Evolutionary conservation across 2,797 vertebrate species (phyloP), one percentile per base, ranked within the genome.

Genomic region (Prunella strophiata): DNA sequence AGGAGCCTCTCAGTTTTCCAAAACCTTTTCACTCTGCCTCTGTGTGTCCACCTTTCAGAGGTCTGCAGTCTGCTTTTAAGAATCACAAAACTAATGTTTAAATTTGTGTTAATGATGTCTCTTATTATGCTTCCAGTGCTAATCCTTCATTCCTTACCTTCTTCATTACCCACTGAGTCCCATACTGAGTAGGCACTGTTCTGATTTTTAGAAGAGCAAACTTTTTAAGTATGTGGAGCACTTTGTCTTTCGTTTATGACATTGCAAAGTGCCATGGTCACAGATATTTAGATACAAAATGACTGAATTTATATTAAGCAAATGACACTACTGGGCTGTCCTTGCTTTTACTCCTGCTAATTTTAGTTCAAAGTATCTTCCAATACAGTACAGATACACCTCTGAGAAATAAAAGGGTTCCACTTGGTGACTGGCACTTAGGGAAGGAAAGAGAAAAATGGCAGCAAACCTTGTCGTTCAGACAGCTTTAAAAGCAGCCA

Each of bases 381-480:
- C 73, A 74, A 78, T 70, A 79, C 23, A 79, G 52, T 87, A 78
- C 58, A 83, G 72, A 63, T 54, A 91, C 7, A 38, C 22, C 42
- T 77, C 71, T 70, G 72, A n/a, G 29, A 92, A 82, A 91, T 50
- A 63, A 70, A 86, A 95, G 42, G 5, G 9, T 74, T 92, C n/a
- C 14, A 71, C 79, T 54, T 63, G 66, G 71, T 91, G 84, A 54
- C 83, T 63, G 92, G 66, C 57, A 82, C 73, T 92, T 75, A 79
- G 42, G 54, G 78, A 23, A 86, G 38, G 48, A 95, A 94, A 78
- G 76, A 74, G 70, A 52, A 88, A 88, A 91, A 86, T 94, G 62
- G 51, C 73, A 84, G 67, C 42, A 95, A 95, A 74, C n/a, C 40
- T 68, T 26, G 30, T 52, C 38, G 67, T 93, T 83, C 73, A 94